phyloP scores from a whole-genome alignment of 2,888 invertebrate genomes.

The Tiliacea citrago region DNA sequence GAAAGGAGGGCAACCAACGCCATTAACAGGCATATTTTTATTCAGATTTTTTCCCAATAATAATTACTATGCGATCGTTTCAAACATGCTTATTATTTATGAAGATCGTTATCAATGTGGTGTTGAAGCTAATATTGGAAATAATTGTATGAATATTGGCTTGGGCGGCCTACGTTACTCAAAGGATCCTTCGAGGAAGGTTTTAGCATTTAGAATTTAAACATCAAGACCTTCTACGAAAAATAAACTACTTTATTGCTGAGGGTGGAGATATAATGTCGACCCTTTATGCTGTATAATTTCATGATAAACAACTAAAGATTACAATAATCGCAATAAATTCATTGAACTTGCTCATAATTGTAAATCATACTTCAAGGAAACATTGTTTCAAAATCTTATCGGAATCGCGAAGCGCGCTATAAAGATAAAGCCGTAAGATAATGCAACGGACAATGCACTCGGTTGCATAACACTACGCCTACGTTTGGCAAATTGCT shows the following conservation, averaged over 20 bases:
- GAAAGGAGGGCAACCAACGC: neutral
- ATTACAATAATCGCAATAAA: slow-evolving; percentile 30
- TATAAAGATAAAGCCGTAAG: slow-evolving; percentile 68
- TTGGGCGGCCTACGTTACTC: neutral
- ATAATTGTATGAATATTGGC: neutral
- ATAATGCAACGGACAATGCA: slow-evolving; percentile 73
- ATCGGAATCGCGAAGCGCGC: slow-evolving; percentile 69
- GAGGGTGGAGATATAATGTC: neutral
- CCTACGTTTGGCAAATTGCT: slow-evolving; percentile 60
- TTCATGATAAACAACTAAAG: slow-evolving; percentile 6
- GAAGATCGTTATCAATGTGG: neutral
- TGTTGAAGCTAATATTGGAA: neutral
- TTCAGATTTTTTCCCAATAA: no score
- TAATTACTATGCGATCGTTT: no score
- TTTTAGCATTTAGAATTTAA: neutral
- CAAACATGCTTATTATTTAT: neutral
- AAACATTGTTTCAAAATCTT: slow-evolving; percentile 69
- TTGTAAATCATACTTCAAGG: slow-evolving; percentile 56
- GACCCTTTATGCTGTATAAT: slow-evolving; percentile 1
- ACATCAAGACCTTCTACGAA: slow-evolving; percentile 26
- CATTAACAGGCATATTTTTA: no score
- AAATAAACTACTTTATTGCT: neutral
- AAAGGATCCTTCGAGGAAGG: slow-evolving; percentile 32
- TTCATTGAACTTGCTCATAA: slow-evolving; percentile 39
- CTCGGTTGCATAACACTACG: slow-evolving; percentile 72